A percentile compares a stretch with the other conserved stretches of the same genome.
These are phyloP conservation scores for Coturnix japonica DNA, from an alignment of 2,113 vertebrate genomes.

Conservation along the genomic window DNA sequence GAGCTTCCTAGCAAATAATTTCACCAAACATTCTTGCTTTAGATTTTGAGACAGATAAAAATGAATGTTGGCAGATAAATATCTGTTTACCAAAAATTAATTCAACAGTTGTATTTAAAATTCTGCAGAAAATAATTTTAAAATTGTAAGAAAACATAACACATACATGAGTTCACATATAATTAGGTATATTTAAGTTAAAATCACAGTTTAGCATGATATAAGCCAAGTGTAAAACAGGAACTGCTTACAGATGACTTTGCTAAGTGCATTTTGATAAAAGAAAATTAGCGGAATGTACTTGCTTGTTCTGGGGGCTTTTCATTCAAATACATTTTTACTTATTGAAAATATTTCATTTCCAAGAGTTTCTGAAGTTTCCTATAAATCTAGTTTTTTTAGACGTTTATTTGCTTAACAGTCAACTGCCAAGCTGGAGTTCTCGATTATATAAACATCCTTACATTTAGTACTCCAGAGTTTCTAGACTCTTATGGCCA, in stretches of 20 bases:
- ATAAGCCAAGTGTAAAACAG: not conserved
- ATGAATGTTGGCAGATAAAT: not conserved
- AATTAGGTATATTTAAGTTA: not conserved
- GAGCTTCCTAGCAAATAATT: not conserved
- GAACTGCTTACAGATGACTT: not conserved
- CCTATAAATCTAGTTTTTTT: not conserved
- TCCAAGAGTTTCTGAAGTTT: not conserved
- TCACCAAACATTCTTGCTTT: not conserved
- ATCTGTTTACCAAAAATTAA: not conserved
- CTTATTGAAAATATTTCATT: not conserved
- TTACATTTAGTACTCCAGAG: not conserved
- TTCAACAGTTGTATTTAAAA: not conserved
- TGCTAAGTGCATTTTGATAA: not conserved
- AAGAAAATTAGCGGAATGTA: not conserved
- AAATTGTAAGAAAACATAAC: not conserved
- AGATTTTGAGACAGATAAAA: not conserved
- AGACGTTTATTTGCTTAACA: not conserved
- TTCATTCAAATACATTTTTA: not conserved
- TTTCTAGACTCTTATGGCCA: not conserved
- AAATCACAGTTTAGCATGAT: not conserved
- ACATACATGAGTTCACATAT: fast-evolving
- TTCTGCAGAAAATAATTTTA: fast-evolving
- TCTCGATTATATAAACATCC: not conserved
- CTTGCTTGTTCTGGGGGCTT: fast-evolving
- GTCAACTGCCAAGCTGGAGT: not conserved